phyloP scores from a whole-genome alignment of 2,797 vertebrate genomes.

The Poeciliopsis infans region DNA sequence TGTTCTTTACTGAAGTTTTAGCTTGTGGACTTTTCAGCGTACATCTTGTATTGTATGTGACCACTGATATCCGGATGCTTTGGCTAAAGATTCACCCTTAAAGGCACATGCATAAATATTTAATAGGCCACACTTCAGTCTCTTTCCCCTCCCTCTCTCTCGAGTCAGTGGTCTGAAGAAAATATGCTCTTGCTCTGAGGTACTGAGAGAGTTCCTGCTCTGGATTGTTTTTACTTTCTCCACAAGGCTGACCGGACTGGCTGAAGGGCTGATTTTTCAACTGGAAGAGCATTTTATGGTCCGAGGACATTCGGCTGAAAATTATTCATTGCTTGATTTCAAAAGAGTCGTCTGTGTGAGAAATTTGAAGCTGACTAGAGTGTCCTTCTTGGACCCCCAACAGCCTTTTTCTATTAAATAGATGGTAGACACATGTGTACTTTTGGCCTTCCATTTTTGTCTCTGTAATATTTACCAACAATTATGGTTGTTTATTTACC shows the following conservation, averaged over 20 bases:
- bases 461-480: constrained; percentile 41
- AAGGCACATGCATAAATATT: constrained; percentile 68
- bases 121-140: constrained; percentile 54
- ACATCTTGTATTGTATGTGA: constrained; percentile 51
- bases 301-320: constrained; percentile 46
- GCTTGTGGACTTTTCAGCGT: constrained; percentile 46
- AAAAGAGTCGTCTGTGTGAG: constrained; percentile 34
- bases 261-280: constrained; percentile 44
- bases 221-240: constrained; percentile 48
- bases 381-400: constrained; percentile 29
- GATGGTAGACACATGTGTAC: constrained; percentile 42
- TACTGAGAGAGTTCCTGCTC: constrained; percentile 39
- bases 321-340: constrained; percentile 54
- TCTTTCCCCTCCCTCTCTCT: constrained; percentile 33
- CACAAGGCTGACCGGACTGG: constrained; percentile 41
- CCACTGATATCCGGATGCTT: constrained; percentile 49
- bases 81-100: constrained; percentile 57
- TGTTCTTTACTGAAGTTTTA: constrained; percentile 45
- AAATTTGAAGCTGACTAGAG: constrained; percentile 51
- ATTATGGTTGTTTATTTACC: constrained; percentile 52
- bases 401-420: constrained; percentile 16
- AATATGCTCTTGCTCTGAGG: constrained; percentile 50
- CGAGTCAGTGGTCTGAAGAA: constrained; percentile 54
- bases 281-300: constrained; percentile 56
- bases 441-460: constrained; percentile 28